Evolutionary conservation across 1,140 invertebrate genomes (phyloP).

Genomic region (Leptinotarsa undecemlineata): DNA sequence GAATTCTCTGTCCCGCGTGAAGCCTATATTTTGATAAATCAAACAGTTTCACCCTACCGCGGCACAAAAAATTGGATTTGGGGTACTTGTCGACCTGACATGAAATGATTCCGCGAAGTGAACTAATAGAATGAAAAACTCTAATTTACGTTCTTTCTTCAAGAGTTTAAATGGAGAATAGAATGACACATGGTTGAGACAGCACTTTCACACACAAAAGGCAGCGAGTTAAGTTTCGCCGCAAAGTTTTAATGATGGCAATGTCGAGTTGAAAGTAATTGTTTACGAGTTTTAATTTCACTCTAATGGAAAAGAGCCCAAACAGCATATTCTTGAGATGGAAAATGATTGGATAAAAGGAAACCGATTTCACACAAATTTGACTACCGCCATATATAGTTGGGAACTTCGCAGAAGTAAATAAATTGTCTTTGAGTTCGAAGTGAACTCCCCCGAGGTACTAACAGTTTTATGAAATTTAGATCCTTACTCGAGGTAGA

Average conservation of each 20-base stretch:
- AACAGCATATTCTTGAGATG: not conserved
- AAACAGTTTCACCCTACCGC: not conserved
- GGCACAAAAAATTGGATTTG: not conserved
- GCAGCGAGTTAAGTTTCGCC: not conserved
- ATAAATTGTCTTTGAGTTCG: constrained; percentile 1
- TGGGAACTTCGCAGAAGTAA: not conserved
- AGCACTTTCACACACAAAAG: constrained; percentile 5
- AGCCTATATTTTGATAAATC: no score
- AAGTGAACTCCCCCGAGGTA: not conserved
- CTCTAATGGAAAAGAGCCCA: not conserved
- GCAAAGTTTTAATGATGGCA: not conserved
- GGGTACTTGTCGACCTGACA: not conserved
- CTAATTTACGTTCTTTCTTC: not conserved
- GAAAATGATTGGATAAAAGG: not conserved
- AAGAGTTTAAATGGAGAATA: not conserved
- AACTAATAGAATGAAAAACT: constrained; percentile 3
- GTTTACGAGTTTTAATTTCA: constrained; percentile 2
- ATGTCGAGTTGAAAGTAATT: not conserved
- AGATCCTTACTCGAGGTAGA: no score
- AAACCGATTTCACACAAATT: not conserved
- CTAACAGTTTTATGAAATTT: no score
- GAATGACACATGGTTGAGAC: not conserved
- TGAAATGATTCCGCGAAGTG: not conserved
- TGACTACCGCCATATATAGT: not conserved
- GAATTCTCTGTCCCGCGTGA: not conserved